These are phyloP conservation scores for Myotis findleyi DNA, from an alignment of 2,797 vertebrate species.

Conservation along the genomic window DNA sequence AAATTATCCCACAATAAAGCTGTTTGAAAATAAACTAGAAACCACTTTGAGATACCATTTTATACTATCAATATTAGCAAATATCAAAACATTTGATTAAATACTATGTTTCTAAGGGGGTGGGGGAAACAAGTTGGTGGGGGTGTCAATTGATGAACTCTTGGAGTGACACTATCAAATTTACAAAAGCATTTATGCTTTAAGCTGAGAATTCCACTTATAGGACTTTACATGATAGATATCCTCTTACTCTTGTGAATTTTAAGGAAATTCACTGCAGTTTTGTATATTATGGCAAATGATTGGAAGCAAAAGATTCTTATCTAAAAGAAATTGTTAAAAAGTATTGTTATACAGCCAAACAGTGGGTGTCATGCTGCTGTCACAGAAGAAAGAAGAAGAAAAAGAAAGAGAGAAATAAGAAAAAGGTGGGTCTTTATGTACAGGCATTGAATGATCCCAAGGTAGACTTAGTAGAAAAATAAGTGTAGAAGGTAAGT, in stretches of 20 bases:
- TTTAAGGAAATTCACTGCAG: background rate
- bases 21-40: slow-evolving; percentile 20
- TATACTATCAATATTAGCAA: background rate
- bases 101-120: background rate
- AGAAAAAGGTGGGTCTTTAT: background rate
- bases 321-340: background rate
- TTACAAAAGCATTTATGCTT: background rate
- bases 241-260: background rate
- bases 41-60: background rate
- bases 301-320: background rate
- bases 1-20: background rate
- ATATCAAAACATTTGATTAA: background rate
- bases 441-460: background rate
- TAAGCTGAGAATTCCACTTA: background rate
- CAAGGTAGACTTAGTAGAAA: background rate
- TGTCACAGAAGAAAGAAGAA: background rate
- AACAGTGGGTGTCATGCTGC: background rate
- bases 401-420: too few relatives aligned
- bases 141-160: too few relatives aligned
- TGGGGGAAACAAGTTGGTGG: background rate
- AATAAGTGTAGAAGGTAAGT: background rate
- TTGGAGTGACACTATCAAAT: background rate
- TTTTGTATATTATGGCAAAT: background rate
- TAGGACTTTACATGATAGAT: background rate
- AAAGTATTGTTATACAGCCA: background rate